Base-by-base conservation (phyloP, 2,797 vertebrate species). In the Paedocypris micromegethes region DNA sequence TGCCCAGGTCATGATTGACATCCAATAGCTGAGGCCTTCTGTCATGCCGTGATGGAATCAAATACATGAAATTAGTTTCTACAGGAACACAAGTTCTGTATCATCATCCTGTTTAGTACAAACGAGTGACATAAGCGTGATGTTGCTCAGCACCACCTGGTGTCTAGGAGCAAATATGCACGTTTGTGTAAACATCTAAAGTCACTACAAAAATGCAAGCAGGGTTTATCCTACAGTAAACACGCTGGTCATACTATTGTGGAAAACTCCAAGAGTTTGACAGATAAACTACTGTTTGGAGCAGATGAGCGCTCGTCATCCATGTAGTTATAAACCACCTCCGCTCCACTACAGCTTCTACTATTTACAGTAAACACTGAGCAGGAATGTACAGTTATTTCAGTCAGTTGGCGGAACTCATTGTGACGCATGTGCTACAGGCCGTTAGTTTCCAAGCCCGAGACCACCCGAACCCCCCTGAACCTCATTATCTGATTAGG, bases 291-390 rank as follows among this genome's bases (percentile, higher is more conserved):
- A 67, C 75, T 76, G 73, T 68, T 52, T 63, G 52, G 73, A 56
- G 50, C 45, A 39, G 62, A 58, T 6, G 46, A 64, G 66, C 57
- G 58, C 41, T 63, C 74, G 68, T 69, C 58, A 43, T 54, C 44
- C 58, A 60, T 54, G 40, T 64, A 7, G 63, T 39, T 70, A 59
- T 78, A 77, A 80, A 78, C 74, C 69, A 73, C 51, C 55, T 75
- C 68, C 39, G 39, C 52, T 62, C 61, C 64, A 71, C 65, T 46
- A 37, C 39, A n/a, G 53, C 61, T 73, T 73, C 68, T 61, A 70
- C 46, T 79, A 80, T 83, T 85, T 84, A 87, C 81, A 81, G 83
- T 87, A 85, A 87, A 80, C 80, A 82, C 76, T 64, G 72, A 62
- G 66, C 75, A 76, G 78, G 81, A 82, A 86, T 85, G 80, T 76